These are phyloP conservation scores for Rhynchomys soricoides DNA, from an alignment of 2,113 vertebrate genomes.

Conservation along the genomic window DNA sequence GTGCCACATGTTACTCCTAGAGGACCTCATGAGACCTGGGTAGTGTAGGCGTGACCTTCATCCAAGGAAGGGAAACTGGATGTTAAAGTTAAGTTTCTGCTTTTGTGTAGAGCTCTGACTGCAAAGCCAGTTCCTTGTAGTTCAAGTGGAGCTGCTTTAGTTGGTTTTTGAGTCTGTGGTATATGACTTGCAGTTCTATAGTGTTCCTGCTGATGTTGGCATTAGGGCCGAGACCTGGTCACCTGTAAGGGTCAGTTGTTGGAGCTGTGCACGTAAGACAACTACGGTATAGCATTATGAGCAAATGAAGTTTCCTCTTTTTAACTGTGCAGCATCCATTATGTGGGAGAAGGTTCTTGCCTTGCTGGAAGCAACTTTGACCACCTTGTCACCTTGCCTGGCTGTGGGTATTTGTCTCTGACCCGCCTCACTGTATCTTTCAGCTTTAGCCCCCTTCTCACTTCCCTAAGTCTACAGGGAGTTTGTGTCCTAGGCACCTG, in stretches of 20 bases:
- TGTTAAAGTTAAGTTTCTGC: background rate
- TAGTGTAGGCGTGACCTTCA: background rate
- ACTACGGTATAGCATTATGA: background rate
- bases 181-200: background rate
- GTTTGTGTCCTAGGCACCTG: background rate
- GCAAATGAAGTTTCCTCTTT: background rate
- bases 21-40: background rate
- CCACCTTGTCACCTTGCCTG: background rate
- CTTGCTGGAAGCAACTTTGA: background rate
- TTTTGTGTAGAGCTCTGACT: background rate
- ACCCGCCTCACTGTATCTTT: background rate
- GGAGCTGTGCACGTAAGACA: background rate
- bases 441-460: background rate
- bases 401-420: background rate
- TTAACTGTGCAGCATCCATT: background rate
- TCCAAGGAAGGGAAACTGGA: background rate
- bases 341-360: background rate
- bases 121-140: background rate
- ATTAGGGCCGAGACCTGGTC: background rate
- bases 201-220: no score
- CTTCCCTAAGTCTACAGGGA: background rate
- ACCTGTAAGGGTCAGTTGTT: background rate
- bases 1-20: background rate
- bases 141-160: background rate
- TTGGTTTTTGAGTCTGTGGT: background rate